Evolutionary conservation across 2,113 vertebrate genomes (phyloP).

Genomic region (Thunnus maccoyii): DNA sequence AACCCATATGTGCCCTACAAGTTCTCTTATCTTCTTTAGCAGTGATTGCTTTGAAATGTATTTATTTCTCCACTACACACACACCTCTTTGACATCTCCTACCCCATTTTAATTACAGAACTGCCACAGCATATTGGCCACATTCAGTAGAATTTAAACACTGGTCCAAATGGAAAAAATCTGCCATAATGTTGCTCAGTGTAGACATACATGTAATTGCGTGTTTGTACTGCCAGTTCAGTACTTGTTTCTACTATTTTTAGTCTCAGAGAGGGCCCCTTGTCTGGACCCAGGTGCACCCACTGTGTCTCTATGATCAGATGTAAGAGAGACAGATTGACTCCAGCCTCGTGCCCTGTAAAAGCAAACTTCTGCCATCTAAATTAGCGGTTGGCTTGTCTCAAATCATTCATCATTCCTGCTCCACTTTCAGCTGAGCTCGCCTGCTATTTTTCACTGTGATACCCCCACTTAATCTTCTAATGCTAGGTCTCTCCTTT

Average conservation of each 20-base stretch:
- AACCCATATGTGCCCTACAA: slow-evolving; percentile 15
- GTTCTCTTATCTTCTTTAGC: slow-evolving; percentile 16
- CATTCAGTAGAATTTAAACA: background rate
- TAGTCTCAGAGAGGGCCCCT: slow-evolving; percentile 14
- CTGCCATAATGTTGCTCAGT: background rate
- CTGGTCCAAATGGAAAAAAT: background rate
- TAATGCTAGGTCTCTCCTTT: slow-evolving; percentile 53
- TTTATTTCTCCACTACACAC: slow-evolving; percentile 14
- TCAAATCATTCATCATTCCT: slow-evolving; percentile 75
- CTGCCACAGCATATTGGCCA: background rate
- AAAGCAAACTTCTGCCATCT: slow-evolving; percentile 63
- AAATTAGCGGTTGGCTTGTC: slow-evolving; percentile 63
- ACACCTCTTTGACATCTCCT: background rate
- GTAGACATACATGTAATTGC: background rate
- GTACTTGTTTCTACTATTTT: slow-evolving; percentile 29
- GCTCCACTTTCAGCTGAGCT: slow-evolving; percentile 70
- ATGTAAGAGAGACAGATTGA: slow-evolving; percentile 69
- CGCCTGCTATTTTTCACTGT: slow-evolving; percentile 71
- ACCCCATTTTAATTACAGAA: slow-evolving; percentile 27
- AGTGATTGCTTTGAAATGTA: slow-evolving; percentile 41
- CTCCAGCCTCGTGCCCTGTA: slow-evolving; percentile 46
- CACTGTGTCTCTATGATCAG: slow-evolving; percentile 52
- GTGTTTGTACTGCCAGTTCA: slow-evolving; percentile 16
- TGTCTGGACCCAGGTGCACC: slow-evolving; percentile 66
- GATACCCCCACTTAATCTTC: slow-evolving; percentile 66